phyloP scores from a whole-genome alignment of 2,113 vertebrate genomes.

The Micronycteris hirsuta region DNA sequence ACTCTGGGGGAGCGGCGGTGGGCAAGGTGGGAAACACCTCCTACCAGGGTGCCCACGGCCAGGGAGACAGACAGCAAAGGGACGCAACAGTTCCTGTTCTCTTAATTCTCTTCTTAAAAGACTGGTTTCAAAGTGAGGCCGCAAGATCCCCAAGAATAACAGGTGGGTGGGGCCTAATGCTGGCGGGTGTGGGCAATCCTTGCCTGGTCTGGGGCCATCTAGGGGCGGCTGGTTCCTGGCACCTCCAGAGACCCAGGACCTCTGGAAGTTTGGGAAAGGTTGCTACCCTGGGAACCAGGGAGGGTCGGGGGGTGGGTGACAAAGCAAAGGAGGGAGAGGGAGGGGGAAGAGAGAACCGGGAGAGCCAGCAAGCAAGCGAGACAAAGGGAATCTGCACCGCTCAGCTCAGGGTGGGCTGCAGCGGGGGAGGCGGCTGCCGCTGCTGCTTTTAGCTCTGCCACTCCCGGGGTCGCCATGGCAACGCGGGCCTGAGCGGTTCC shows the following conservation, averaged over 20 bases:
- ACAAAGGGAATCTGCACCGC: slow-evolving; percentile 50
- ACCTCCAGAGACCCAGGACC: not conserved
- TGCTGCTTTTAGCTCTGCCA: slow-evolving; percentile 53
- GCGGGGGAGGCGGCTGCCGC: not conserved
- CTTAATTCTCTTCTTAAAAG: not conserved
- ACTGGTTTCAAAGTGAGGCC: not conserved
- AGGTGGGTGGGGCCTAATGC: not conserved
- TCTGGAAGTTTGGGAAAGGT: not conserved
- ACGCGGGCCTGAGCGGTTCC: slow-evolving; percentile 83
- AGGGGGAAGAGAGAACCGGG: not conserved
- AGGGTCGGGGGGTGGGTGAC: not conserved
- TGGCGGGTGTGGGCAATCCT: not conserved
- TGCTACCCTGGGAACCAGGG: not conserved
- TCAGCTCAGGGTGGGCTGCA: slow-evolving; percentile 38
- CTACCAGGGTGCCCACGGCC: not conserved
- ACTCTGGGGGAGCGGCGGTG: not conserved
- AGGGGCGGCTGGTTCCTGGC: not conserved
- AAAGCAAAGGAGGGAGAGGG: not conserved
- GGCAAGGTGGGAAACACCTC: not conserved
- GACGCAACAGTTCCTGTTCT: not conserved
- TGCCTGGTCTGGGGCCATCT: not conserved
- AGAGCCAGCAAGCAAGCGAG: not conserved
- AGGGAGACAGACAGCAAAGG: not conserved
- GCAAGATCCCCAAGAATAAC: not conserved
- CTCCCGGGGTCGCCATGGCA: slow-evolving; percentile 83